Base-by-base conservation (phyloP, 2,888 invertebrate species). In the Marronus borbonicus region DNA sequence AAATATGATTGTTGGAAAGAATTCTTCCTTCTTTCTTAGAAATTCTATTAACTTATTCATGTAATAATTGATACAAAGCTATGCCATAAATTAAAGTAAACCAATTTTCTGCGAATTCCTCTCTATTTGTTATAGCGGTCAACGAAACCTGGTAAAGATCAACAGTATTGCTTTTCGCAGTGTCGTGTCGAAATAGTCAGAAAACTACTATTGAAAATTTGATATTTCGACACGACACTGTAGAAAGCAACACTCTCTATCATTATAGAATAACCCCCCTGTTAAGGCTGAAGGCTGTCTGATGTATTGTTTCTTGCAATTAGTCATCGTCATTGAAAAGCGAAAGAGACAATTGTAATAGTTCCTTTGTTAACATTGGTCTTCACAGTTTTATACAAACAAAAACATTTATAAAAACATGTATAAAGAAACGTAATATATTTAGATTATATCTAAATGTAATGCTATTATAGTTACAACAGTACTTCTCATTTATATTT, bases 371-470 rank as follows among this genome's bases (percentile, higher is more conserved):
- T 58, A 58, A 24, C 55, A 5, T 17, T 20, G 17, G 20, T 58
- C 55, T 58, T 58, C 55, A 17, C 8, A 58, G 20, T 31, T 64
- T 64, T 28, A 31, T 64, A 64, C 36, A 64, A 28, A 64, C 14
- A 64, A 39, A 36, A 64, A 64, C 64, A 31, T 64, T 31, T 64
- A 64, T 58, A 20, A 58, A 58, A 17, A 52, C 31, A 5, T 36
- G 3, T 36, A 64, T 24, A 20, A 58, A 58, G 20, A 17, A 17
- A 58, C 55, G 24, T 17, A 58, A 36, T 64, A 64, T 36, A 39
- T 17, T 28, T n/a, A 64, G 64, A 64, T 64, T 64, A 39, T 17
- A 64, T 36, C 36, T 64, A n/a, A 39, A 64, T 36, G 36, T 64
- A 64, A 44, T 44, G 44, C 44, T 8, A 44, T 44, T 60, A 60